A percentile compares a stretch with the other conserved stretches of the same genome.
Evolutionary conservation across 2,113 vertebrate genomes (phyloP).

Genomic region (Lutjanus erythropterus): DNA sequence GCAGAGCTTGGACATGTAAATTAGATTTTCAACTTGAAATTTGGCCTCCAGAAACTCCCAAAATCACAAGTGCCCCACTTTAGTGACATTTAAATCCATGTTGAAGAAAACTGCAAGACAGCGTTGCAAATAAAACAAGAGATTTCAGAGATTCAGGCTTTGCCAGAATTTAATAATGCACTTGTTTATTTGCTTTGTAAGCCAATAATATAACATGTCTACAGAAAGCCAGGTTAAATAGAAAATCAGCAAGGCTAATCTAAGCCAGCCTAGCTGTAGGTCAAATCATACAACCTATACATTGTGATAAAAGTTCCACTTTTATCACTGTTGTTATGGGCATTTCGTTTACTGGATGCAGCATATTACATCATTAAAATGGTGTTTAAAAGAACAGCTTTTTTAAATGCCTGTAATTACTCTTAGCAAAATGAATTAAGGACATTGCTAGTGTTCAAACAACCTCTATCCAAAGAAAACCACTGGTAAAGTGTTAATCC

Average conservation of each 20-base stretch:
- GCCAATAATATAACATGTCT: conserved; percentile 14
- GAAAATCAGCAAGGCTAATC: not conserved
- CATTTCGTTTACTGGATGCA: not conserved
- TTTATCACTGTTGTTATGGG: not conserved
- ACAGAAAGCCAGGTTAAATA: conserved; percentile 2
- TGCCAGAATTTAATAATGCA: conserved; percentile 25
- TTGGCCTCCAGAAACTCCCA: not conserved
- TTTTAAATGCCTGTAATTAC: not conserved
- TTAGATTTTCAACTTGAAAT: conserved; percentile 4
- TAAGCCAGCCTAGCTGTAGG: not conserved
- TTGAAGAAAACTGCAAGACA: conserved; percentile 14
- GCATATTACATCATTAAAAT: not conserved
- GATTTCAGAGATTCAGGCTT: conserved; percentile 28
- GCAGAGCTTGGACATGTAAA: not conserved
- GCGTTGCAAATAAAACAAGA: conserved; percentile 18
- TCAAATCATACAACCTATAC: not conserved
- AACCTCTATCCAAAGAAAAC: not conserved
- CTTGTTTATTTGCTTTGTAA: conserved; percentile 45
- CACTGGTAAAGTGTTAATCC: not conserved
- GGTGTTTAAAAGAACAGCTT: not conserved
- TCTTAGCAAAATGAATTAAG: not conserved
- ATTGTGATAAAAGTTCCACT: not conserved
- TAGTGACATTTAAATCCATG: not conserved
- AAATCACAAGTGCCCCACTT: not conserved
- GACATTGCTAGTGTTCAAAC: not conserved